Evolutionary conservation across 2,797 vertebrate genomes (phyloP).

Genomic region (Bradypus variegatus): DNA sequence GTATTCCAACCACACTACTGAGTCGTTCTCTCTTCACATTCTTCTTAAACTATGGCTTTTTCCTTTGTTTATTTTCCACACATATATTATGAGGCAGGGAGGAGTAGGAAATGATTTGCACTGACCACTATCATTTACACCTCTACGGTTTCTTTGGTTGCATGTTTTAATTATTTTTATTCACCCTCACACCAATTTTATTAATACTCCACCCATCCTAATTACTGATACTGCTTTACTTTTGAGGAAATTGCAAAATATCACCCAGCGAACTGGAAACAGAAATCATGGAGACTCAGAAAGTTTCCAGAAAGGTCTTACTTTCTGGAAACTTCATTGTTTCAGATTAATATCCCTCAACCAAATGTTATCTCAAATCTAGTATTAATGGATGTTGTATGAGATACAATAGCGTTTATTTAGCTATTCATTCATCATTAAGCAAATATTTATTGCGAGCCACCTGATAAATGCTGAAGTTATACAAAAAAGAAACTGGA

Average conservation of each 20-base stretch:
- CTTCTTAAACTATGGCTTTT: neutral
- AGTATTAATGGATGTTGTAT: neutral
- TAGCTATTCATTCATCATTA: neutral
- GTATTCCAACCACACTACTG: neutral
- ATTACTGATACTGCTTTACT: neutral
- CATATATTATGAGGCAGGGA: neutral
- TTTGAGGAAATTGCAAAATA: conserved; percentile 17
- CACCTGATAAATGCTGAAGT: neutral
- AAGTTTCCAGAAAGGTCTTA: neutral
- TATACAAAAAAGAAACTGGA: neutral
- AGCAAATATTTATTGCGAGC: neutral
- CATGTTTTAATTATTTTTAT: neutral
- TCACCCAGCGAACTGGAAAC: neutral
- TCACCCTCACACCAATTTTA: neutral
- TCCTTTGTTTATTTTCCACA: neutral
- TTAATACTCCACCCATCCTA: neutral
- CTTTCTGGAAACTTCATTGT: neutral
- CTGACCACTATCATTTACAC: neutral
- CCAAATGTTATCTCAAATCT: neutral
- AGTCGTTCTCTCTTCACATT: neutral
- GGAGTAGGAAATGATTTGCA: neutral
- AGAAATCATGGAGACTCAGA: neutral
- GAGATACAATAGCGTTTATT: neutral
- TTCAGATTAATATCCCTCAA: neutral
- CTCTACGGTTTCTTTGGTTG: neutral